Percentiles rank a stretch among this genome's conserved stretches.
Conservation (phyloP, 2,113 vertebrate species). For the Phrynosoma blainvillii region DNA sequence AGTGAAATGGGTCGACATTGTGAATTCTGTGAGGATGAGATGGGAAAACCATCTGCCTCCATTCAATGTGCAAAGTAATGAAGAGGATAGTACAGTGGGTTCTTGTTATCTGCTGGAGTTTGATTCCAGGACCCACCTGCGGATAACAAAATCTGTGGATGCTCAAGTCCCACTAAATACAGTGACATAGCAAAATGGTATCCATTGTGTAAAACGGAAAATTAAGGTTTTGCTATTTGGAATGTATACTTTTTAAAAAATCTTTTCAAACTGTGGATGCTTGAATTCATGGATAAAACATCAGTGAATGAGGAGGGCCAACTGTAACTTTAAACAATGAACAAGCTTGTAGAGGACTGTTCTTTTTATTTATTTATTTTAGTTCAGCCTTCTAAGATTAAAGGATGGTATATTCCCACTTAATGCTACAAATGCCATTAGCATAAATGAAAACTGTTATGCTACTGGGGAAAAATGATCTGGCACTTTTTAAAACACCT, state of each 20-base stretch:
- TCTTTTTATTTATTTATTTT: background rate
- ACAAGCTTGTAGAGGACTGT: background rate
- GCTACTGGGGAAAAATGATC: background rate
- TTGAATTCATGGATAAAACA: too few relatives aligned
- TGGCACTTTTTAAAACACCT: slow-evolving; percentile 19
- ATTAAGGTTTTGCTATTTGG: too few relatives aligned
- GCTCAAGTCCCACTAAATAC: too few relatives aligned
- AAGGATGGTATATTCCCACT: slow-evolving; percentile 16
- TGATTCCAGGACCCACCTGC: too few relatives aligned
- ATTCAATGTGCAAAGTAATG: background rate
- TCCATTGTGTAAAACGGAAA: too few relatives aligned
- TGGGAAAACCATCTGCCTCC: too few relatives aligned
- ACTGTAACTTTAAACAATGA: background rate
- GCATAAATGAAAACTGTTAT: background rate
- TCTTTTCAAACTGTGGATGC: too few relatives aligned
- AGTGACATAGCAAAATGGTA: too few relatives aligned
- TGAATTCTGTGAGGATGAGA: background rate
- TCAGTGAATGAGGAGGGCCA: too few relatives aligned
- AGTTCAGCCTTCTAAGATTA: background rate
- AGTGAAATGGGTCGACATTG: background rate
- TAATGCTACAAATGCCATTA: slow-evolving; percentile 3
- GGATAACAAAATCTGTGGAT: too few relatives aligned
- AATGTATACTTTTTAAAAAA: too few relatives aligned
- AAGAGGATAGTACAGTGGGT: background rate
- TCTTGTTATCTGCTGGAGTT: too few relatives aligned